Evolutionary conservation across 2,888 invertebrate genomes (phyloP).

Genomic region (Tribolium freemani): DNA sequence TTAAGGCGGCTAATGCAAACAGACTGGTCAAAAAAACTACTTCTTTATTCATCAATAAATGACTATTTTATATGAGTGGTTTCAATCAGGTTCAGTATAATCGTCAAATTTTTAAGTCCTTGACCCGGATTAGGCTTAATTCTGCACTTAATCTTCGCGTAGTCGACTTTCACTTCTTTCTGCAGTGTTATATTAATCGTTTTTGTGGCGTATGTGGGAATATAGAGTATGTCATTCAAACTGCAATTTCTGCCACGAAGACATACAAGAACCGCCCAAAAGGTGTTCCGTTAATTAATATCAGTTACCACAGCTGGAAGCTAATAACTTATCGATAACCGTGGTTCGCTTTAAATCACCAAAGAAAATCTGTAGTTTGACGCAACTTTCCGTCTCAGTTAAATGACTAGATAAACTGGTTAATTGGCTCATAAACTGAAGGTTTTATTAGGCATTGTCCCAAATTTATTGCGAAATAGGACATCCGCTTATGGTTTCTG

Average conservation of each 20-base stretch:
- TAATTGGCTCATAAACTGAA: constrained; percentile 24
- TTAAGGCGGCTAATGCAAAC: no score
- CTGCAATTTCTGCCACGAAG: background rate
- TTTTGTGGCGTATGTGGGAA: constrained; percentile 5
- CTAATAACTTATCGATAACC: constrained; percentile 4
- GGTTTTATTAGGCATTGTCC: constrained; percentile 27
- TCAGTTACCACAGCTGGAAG: background rate
- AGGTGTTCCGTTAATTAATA: constrained; percentile 17
- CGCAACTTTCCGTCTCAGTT: constrained; percentile 16
- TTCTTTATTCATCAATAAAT: background rate
- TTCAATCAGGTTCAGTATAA: background rate
- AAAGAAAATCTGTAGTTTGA: background rate
- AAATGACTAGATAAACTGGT: constrained; percentile 16
- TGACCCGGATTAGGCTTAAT: constrained; percentile 50
- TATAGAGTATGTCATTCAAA: constrained; percentile 9
- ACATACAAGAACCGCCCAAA: constrained; percentile 7
- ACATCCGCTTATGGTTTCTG: constrained; percentile 4
- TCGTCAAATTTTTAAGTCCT: constrained; percentile 45
- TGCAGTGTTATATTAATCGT: background rate
- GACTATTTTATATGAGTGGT: background rate
- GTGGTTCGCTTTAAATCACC: background rate
- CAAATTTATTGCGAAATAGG: constrained; percentile 26
- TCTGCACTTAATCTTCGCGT: constrained; percentile 46
- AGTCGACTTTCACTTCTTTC: constrained; percentile 53
- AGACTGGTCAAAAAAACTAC: background rate